Conservation (phyloP, 2,797 vertebrate genomes). For the Cacajao melanocephalus region DNA sequence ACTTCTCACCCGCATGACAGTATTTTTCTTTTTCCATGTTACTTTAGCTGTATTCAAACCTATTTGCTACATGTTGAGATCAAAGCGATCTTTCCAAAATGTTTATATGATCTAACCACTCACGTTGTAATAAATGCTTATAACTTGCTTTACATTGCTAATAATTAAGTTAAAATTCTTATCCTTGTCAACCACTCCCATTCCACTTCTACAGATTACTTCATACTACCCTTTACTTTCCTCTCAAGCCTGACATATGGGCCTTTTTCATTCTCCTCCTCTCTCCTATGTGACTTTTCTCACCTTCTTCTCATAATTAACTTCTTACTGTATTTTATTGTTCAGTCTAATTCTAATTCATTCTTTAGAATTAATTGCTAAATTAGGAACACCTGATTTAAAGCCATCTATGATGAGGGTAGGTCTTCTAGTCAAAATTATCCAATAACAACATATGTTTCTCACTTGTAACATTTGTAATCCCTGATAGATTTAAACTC, state of each 20-base stretch:
- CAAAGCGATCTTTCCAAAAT: neutral
- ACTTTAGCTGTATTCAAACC: neutral
- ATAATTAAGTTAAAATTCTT: neutral
- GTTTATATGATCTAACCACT: neutral
- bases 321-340: neutral
- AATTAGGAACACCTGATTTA: neutral
- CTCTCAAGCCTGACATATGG: neutral
- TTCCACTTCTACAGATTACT: neutral
- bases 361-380: neutral
- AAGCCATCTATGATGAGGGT: neutral
- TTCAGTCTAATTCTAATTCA: neutral
- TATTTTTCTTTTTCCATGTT: neutral
- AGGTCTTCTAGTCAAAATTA: neutral
- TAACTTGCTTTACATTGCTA: neutral
- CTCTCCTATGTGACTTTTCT: neutral
- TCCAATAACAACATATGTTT: neutral
- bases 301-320: neutral
- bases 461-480: neutral
- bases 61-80: neutral
- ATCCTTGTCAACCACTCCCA: neutral
- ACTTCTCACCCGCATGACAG: fast-evolving
- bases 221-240: neutral
- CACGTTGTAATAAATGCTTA: neutral
- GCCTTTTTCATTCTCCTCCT: neutral
- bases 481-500: neutral